Base-by-base conservation (phyloP, 2,797 vertebrate genomes). In the Fratercula arctica region DNA sequence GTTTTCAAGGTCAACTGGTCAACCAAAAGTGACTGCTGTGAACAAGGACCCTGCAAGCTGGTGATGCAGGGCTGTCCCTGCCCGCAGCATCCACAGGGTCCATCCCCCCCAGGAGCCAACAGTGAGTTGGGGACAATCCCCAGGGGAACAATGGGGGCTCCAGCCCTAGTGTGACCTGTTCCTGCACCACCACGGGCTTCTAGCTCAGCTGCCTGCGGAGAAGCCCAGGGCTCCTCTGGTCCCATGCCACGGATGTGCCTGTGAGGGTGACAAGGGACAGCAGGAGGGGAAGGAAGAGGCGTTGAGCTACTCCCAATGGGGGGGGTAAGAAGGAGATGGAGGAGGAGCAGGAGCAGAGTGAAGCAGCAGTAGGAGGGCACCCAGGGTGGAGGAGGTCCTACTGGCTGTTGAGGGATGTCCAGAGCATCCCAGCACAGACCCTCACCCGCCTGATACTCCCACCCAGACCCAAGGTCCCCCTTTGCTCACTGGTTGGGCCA, bases 221-320 rank as follows among this genome's bases (percentile, higher is more conserved):
- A n/a, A 78, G 29, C 18, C 35, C 7, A 18, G 16, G 19, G 37
- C 1, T 37, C 31, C 41, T 37, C 16, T 31, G 24, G 5, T 33
- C 31, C 59, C 31, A 16, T 4, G 1, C 29, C 17, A 5, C 6
- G n/a, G 46, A 1, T 31, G 26, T 51, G 18, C 33, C 61, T 24
- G 48, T 12, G 33, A 48, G 20, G n/a, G 8, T 48, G 77, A 53
- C 50, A 80, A 75, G 18, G 9, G 24, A 54, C 46, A 67, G 41
- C 1, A 2, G 37, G 11, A 35, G 6, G 1, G 11, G 14, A 28
- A n/a, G 28, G 11, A 41, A 41, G n/a, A 81, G 20, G 15, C 0
- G 1, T n/a, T 28, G 50, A 84, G 43, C 37, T 61, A 21, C 53
- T 33, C 68, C 16, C 39, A 39, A 2, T 3, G 59, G 0, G 0